Evolutionary conservation across 2,888 invertebrate genomes (phyloP), one percentile per base, ranked within the genome.

Genomic region (Plebejus melissa): DNA sequence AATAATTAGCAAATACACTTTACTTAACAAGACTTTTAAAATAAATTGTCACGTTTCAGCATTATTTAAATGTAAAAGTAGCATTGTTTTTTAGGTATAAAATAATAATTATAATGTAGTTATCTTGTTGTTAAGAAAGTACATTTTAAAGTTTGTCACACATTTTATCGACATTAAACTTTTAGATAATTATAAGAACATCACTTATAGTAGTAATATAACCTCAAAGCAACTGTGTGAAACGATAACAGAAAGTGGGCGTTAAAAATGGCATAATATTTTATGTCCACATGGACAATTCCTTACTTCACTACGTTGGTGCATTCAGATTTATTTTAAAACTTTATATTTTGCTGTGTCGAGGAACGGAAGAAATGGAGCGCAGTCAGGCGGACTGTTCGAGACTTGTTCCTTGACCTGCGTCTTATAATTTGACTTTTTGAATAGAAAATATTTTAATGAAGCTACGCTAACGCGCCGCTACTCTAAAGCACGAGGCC

Each of bases 221-320:
- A 77, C 78, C 79, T 80, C 77, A 77, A 78, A 79, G 78, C 76
- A 78, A 77, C 79, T 78, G 79, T 77, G 78, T 77, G 75, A 77
- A 78, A 77, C 75, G 79, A 79, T 80, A 80, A 79, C 76, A 76
- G 77, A 77, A 78, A 78, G 76, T 77, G 76, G 74, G 77, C 75
- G 77, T 77, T 76, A 78, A 79, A 78, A 80, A 77, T 78, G 70
- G 75, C 76, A 60, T 75, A 74, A 77, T 77, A 77, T 79, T 77
- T 77, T 75, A 72, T 77, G 75, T 70, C 57, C 36, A 75, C 60
- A 71, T 74, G 72, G 38, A 74, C 60, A 74, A 46, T 71, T 77
- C 65, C 65, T 57, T 72, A 32, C 50, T 65, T 38, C 70, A 41
- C 58, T 70, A 57, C 22, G 38, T 58, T 75, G 0, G 7, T 22